Conservation (phyloP, 2,888 invertebrate species). For the Oligia fasciuncula region DNA sequence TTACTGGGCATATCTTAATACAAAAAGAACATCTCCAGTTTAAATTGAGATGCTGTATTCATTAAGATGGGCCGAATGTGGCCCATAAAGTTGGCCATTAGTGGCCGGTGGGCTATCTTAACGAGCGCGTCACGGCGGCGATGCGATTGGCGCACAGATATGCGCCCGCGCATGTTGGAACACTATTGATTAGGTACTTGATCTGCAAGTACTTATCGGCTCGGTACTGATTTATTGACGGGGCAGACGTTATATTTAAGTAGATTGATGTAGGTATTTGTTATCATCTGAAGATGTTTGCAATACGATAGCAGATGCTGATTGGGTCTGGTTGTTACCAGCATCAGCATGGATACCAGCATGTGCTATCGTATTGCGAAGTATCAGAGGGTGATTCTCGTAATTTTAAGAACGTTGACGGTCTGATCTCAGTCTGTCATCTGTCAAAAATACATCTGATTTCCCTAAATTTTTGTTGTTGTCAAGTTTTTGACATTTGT, state of each 20-base stretch:
- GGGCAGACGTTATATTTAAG: conserved; percentile 14
- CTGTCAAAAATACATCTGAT: no score
- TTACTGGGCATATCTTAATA: conserved; percentile 52
- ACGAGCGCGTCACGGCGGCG: conserved; percentile 78
- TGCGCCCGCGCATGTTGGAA: conserved; percentile 27
- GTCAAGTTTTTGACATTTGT: no score
- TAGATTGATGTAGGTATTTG: conserved; percentile 1
- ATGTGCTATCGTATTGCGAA: no score
- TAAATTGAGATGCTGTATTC: conserved; percentile 61
- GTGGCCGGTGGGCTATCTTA: conserved; percentile 66
- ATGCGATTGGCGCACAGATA: conserved; percentile 72
- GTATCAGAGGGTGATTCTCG: no score
- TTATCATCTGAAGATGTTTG: background rate
- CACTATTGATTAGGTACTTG: conserved; percentile 44
- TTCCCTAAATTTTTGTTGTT: no score
- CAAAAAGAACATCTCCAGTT: conserved; percentile 48
- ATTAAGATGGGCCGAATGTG: conserved; percentile 53
- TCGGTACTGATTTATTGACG: conserved; percentile 26
- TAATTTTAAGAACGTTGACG: no score
- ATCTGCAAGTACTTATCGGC: conserved; percentile 18
- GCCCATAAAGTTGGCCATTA: conserved; percentile 61
- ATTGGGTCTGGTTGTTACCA: background rate
- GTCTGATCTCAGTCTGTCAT: no score
- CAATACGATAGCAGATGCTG: background rate
- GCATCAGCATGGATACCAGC: no score